Conservation (phyloP, 2,113 vertebrate genomes). For the Aleadryas rufinucha region DNA sequence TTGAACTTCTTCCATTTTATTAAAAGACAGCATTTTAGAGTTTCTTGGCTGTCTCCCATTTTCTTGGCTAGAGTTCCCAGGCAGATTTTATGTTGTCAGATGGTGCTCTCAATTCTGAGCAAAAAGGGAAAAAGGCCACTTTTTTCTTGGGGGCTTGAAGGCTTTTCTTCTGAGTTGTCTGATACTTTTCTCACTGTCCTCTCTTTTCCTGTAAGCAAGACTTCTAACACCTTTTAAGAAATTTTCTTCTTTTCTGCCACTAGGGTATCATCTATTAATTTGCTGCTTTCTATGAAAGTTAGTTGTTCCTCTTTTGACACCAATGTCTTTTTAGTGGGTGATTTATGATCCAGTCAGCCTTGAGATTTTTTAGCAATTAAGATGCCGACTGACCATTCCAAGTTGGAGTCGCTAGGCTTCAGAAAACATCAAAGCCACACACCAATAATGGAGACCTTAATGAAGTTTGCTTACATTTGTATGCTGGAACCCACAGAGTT, state of each 20-base stretch:
- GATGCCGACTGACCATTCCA: neutral
- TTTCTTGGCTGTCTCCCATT: conserved; percentile 10
- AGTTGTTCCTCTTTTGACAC: neutral
- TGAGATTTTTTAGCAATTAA: conserved; percentile 6
- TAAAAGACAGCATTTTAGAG: neutral
- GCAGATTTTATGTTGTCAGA: conserved; percentile 24
- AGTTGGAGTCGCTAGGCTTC: neutral
- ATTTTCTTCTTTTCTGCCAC: neutral
- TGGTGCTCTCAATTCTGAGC: neutral
- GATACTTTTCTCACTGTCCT: neutral
- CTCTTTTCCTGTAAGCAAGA: neutral
- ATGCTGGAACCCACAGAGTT: neutral
- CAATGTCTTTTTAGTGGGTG: neutral
- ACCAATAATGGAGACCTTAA: conserved; percentile 13
- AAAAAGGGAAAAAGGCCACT: neutral
- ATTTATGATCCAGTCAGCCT: neutral
- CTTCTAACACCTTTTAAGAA: neutral
- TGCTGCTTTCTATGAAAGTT: neutral
- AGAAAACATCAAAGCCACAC: conserved; percentile 2
- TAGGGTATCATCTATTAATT: neutral
- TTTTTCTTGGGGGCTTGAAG: neutral
- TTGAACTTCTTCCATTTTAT: neutral
- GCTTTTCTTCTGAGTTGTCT: neutral
- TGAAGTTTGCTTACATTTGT: conserved; percentile 1
- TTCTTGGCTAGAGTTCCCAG: neutral